phyloP scores from a whole-genome alignment of 2,797 vertebrate genomes.

The Hapalemur alaotrensis region DNA sequence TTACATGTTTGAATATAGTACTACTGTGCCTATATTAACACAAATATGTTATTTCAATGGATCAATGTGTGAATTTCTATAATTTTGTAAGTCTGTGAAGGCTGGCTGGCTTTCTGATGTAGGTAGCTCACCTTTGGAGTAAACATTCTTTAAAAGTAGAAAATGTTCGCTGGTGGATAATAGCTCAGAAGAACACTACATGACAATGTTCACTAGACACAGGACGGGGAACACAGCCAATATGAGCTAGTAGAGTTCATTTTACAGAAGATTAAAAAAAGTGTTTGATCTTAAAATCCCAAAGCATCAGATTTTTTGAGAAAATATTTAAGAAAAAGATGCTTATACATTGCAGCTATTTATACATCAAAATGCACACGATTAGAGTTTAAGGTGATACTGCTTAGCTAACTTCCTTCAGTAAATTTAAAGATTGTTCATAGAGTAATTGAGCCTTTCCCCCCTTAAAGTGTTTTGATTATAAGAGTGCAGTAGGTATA shows the following conservation, averaged over 20 bases:
- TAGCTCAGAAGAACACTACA: neutral
- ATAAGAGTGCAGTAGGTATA: slow-evolving; percentile 77
- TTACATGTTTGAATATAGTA: neutral
- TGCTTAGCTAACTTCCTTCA: slow-evolving; percentile 39
- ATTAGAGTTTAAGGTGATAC: slow-evolving; percentile 14
- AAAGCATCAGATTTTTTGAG: neutral
- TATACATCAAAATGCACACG: neutral
- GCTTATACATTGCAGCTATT: neutral
- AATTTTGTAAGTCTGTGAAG: neutral
- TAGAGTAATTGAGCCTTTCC: slow-evolving; percentile 67
- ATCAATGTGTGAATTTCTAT: neutral
- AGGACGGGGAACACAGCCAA: neutral
- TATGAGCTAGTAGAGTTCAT: neutral
- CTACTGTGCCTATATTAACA: neutral
- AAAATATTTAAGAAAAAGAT: neutral
- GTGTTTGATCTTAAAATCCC: neutral
- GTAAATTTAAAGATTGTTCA: slow-evolving; percentile 43
- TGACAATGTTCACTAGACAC: neutral
- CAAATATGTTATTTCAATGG: neutral
- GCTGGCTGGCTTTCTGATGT: neutral
- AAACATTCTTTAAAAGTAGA: neutral
- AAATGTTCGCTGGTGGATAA: neutral
- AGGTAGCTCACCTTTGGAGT: neutral
- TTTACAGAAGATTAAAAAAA: neutral
- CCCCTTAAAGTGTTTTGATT: slow-evolving; percentile 79